These are phyloP conservation scores for Drosophila picticornis DNA, from an alignment of 2,888 invertebrate species.

Conservation along the genomic window DNA sequence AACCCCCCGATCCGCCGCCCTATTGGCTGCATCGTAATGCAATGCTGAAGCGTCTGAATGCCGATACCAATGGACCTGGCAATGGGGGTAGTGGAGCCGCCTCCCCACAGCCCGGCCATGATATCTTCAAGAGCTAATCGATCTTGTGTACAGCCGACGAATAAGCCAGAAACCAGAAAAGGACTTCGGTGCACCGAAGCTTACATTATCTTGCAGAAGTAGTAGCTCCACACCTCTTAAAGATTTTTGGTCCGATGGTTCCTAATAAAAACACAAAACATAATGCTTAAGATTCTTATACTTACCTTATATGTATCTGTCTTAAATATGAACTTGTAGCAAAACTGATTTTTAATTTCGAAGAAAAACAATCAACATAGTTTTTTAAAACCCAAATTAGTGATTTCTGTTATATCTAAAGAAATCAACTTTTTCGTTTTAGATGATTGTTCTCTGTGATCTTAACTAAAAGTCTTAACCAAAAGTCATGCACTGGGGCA, in stretches of 20 bases:
- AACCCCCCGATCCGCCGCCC: slow-evolving; percentile 85
- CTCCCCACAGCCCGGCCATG: slow-evolving; percentile 80
- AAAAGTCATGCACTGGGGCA: background rate
- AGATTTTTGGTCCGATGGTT: background rate
- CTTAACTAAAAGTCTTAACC: background rate
- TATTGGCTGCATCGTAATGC: slow-evolving; percentile 86
- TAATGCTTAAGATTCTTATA: background rate
- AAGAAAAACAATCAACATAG: background rate
- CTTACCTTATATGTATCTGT: background rate
- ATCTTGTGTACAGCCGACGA: slow-evolving; percentile 64
- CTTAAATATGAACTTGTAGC: background rate
- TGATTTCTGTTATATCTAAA: background rate
- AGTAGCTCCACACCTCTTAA: background rate
- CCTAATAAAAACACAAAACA: background rate
- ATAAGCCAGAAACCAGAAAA: slow-evolving; percentile 26
- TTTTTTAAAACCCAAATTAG: background rate
- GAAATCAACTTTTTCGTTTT: background rate
- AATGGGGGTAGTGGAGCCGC: slow-evolving; percentile 43
- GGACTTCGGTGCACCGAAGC: slow-evolving; percentile 59
- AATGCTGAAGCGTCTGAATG: slow-evolving; percentile 85
- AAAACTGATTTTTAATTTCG: background rate
- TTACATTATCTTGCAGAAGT: slow-evolving; percentile 45
- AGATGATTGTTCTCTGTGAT: background rate
- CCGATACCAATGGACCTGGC: slow-evolving; percentile 48
- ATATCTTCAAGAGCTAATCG: slow-evolving; percentile 87